Evolutionary conservation across 2,888 invertebrate species (phyloP), one percentile per base, ranked within the genome.

Genomic region (Lepidocyrtoides sp.): DNA sequence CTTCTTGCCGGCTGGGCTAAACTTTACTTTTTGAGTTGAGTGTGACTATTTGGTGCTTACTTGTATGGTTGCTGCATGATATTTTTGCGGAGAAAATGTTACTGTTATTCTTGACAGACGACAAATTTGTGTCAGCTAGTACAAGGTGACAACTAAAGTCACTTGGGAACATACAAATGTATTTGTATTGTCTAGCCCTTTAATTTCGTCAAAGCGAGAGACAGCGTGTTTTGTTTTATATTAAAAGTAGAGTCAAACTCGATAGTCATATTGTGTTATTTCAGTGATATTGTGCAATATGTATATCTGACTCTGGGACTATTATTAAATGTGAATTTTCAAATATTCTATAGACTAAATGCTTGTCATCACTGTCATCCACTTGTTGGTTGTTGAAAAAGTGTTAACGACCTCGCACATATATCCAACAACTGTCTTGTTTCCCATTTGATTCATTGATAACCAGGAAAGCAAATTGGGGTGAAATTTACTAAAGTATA

Each of bases 81-180:
- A 60, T 57, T 81, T 60, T 60, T 32, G 17, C 44, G 41, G 29
- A 44, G 26, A 51, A n/a, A n/a, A n/a, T n/a, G n/a, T n/a, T n/a
- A n/a, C n/a, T n/a, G n/a, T n/a, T n/a, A n/a, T 36, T 36, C 7
- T 36, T 85, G 69, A 85, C 54, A 86, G 26, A 79, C 79, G 87
- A 87, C 87, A 87, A 87, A 87, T 87, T n/a, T 66, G 66, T 36
- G 23, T 66, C n/a, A 87, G 48, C 79, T 63, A 81, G 79, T 36
- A 26, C 66, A 83, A n/a, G 79, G 51, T 87, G 79, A 87, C 87
- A 79, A 63, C 79, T 41, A 60, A 14, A 48, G 29, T 79, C 66
- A 66, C 87, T 79, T 1, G 10, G 87, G 77, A 63, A n/a, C n/a
- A n/a, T n/a, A n/a, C n/a, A n/a, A n/a, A n/a, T n/a, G n/a, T n/a